A percentile compares a stretch with the other conserved stretches of the same genome.
Evolutionary conservation across 2,888 invertebrate species (phyloP).

Genomic region (Oasisia sp.): DNA sequence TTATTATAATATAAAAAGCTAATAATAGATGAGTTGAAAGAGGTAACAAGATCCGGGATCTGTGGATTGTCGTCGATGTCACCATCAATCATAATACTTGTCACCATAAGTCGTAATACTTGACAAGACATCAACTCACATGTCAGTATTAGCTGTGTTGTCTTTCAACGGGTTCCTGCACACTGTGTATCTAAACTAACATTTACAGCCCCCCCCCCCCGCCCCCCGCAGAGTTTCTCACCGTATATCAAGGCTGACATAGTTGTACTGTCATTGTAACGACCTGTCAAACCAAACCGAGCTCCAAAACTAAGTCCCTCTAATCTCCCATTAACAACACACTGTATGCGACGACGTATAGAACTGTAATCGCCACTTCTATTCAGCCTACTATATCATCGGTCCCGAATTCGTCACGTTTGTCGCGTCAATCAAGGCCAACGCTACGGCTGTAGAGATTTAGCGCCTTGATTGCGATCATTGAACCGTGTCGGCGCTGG

Average conservation of each 20-base stretch:
- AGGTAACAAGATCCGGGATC: too few species aligned
- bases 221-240: neutral
- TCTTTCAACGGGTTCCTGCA: too few species aligned
- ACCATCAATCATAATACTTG: too few species aligned
- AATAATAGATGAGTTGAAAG: too few species aligned
- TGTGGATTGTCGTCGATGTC: too few species aligned
- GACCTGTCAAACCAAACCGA: neutral
- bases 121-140: too few species aligned
- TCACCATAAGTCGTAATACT: too few species aligned
- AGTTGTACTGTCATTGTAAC: too few species aligned
- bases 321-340: neutral
- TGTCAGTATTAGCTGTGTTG: too few species aligned
- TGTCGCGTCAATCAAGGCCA: neutral
- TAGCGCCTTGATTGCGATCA: neutral
- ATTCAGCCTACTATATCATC: neutral
- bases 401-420: neutral
- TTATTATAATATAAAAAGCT: too few species aligned
- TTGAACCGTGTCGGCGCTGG: neutral
- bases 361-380: neutral
- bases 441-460: neutral
- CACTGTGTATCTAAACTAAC: neutral
- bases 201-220: neutral
- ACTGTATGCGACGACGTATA: neutral
- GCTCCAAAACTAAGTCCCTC: neutral
- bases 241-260: neutral